Evolutionary conservation across 2,113 vertebrate genomes (phyloP).

Genomic region (Pseudolaguvia tuberculata): DNA sequence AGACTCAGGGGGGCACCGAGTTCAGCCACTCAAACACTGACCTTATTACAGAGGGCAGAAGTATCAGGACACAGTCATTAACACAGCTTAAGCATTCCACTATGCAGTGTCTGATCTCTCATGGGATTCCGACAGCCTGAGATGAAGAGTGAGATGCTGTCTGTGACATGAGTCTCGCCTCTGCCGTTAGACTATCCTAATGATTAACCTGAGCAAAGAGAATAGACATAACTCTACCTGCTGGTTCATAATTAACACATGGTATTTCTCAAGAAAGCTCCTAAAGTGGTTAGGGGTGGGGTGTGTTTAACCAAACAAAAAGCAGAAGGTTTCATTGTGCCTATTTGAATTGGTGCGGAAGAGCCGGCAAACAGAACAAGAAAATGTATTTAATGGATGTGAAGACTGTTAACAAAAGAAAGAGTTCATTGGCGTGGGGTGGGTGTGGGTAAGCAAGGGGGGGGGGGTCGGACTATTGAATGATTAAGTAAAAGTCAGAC

Average conservation of each 20-base stretch:
- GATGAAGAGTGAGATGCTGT: constrained; percentile 19
- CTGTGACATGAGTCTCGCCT: neutral
- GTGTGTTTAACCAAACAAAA: constrained; percentile 37
- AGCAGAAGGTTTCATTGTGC: constrained; percentile 6
- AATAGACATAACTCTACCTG: constrained; percentile 44
- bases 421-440: constrained; percentile 13
- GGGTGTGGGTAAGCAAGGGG: no score
- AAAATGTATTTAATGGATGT: neutral
- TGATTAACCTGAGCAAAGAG: constrained; percentile 65
- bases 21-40: constrained; percentile 30
- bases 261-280: constrained; percentile 2
- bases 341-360: neutral
- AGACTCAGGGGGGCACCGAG: constrained; percentile 15
- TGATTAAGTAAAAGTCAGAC: constrained; percentile 42
- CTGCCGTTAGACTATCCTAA: constrained; percentile 47
- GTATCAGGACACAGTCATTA: constrained; percentile 44
- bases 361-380: neutral
- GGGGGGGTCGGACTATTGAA: constrained; percentile 31
- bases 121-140: neutral
- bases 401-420: constrained; percentile 10
- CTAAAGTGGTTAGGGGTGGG: constrained; percentile 2
- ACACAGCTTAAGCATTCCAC: constrained; percentile 33
- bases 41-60: constrained; percentile 43
- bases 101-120: constrained; percentile 14
- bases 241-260: constrained; percentile 54